These are phyloP conservation scores for Portunus trituberculatus DNA, from an alignment of 1,140 invertebrate genomes.

Conservation along the genomic window DNA sequence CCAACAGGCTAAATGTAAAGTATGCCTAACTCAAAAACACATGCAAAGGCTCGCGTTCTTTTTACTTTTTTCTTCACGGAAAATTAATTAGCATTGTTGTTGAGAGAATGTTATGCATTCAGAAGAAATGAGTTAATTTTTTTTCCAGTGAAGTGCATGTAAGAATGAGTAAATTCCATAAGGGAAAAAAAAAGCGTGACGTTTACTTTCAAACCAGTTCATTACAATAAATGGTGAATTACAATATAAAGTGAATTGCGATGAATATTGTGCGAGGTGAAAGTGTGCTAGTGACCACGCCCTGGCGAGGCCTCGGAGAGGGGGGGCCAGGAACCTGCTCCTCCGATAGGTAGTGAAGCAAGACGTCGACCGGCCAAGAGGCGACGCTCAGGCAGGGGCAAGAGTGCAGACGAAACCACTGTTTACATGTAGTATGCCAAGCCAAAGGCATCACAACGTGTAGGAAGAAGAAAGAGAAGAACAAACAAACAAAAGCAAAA, in stretches of 20 bases:
- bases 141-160: too few species aligned
- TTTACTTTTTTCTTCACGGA: too few species aligned
- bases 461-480: neutral
- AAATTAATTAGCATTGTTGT: too few species aligned
- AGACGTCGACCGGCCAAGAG: neutral
- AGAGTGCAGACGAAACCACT: neutral
- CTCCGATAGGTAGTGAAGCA: neutral
- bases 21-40: too few species aligned
- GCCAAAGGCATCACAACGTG: too few species aligned
- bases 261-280: slow-evolving; percentile 10
- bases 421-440: neutral
- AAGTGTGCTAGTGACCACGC: neutral
- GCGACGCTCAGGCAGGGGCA: neutral
- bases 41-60: too few species aligned
- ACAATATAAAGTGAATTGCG: too few species aligned
- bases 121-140: too few species aligned
- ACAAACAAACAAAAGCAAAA: neutral
- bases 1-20: too few species aligned
- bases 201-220: neutral
- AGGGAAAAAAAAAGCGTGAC: too few species aligned
- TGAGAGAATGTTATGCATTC: too few species aligned
- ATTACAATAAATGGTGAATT: neutral
- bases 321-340: neutral
- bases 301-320: neutral
- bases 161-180: too few species aligned